Evolutionary conservation across 2,888 invertebrate genomes (phyloP).

Genomic region (Patella ulyssiponensis): DNA sequence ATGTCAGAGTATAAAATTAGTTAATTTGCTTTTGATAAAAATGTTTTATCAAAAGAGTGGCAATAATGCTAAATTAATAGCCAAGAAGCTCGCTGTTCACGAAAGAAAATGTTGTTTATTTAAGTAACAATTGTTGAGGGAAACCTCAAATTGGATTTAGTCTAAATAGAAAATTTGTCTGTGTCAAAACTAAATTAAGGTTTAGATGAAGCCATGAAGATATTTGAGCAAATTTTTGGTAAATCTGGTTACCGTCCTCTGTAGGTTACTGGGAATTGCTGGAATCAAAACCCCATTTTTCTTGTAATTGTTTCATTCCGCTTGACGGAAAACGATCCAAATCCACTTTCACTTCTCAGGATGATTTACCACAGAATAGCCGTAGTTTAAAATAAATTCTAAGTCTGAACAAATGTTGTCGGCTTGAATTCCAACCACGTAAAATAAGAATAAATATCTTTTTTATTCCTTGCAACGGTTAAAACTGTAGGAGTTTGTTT

Average conservation of each 20-base stretch:
- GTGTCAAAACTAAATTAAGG: background rate
- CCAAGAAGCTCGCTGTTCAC: background rate
- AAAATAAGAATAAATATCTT: too few species aligned
- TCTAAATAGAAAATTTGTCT: conserved; percentile 5
- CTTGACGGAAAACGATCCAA: too few species aligned
- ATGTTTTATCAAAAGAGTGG: background rate
- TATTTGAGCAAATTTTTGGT: background rate
- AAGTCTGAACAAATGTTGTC: too few species aligned
- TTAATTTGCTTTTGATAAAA: background rate
- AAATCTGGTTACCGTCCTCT: background rate
- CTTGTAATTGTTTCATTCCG: too few species aligned
- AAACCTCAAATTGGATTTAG: conserved; percentile 4
- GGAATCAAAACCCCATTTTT: too few species aligned
- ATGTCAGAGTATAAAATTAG: conserved; percentile 4
- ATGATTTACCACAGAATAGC: too few species aligned
- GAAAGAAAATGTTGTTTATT: background rate
- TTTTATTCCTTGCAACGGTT: too few species aligned
- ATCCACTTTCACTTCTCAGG: too few species aligned
- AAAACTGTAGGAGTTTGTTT: too few species aligned
- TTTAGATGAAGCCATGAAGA: background rate
- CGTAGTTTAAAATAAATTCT: too few species aligned
- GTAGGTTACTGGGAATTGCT: too few species aligned
- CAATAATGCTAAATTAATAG: conserved; percentile 8
- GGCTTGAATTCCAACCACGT: too few species aligned
- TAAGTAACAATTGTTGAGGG: background rate